Conservation (phyloP, 1,140 invertebrate genomes). For the Eufriesea mexicana region DNA sequence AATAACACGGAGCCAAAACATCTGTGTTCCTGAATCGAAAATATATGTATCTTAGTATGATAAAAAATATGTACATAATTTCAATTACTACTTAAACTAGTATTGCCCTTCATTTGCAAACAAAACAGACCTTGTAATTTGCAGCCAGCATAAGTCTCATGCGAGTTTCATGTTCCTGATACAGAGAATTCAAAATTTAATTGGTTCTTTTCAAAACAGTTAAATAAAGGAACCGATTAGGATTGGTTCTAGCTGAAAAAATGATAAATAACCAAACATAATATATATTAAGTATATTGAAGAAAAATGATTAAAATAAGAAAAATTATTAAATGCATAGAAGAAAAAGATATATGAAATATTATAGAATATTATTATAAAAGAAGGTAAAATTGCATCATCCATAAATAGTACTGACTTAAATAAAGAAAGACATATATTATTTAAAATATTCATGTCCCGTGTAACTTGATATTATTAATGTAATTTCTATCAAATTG, state of each 20-base stretch:
- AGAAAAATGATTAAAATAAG: too few species aligned
- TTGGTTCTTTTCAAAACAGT: too few species aligned
- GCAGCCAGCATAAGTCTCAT: too few species aligned
- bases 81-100: neutral
- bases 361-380: neutral
- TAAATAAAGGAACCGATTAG: too few species aligned
- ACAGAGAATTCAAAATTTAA: too few species aligned
- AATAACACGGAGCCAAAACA: constrained; percentile 68
- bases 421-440: neutral
- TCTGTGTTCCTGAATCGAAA: constrained; percentile 39
- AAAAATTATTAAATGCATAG: neutral
- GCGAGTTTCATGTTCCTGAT: too few species aligned
- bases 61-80: neutral
- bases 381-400: neutral
- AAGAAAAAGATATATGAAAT: neutral
- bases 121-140: neutral
- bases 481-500: neutral
- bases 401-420: neutral
- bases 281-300: too few species aligned
- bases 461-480: neutral
- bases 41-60: neutral
- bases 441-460: neutral
- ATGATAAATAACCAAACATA: too few species aligned
- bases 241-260: too few species aligned
- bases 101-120: neutral